Conservation (phyloP, 2,797 vertebrate species). For the Lepilemur ruficaudatus region DNA sequence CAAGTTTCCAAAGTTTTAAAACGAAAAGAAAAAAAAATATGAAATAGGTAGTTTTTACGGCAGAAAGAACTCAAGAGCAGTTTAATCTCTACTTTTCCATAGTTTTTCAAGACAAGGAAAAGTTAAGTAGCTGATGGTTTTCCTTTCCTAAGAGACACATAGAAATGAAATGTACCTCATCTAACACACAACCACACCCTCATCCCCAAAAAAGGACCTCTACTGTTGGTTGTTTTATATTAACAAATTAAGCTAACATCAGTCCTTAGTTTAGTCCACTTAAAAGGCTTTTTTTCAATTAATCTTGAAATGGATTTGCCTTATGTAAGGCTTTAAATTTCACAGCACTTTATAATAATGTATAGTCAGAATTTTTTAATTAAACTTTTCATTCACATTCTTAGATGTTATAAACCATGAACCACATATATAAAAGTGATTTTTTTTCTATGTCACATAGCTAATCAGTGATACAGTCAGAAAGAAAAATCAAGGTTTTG, state of each 20-base stretch:
- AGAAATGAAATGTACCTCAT: background rate
- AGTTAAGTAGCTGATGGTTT: conserved; percentile 26
- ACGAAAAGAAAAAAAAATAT: conserved; percentile 28
- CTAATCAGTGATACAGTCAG: conserved; percentile 1
- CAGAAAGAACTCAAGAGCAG: conserved; percentile 61
- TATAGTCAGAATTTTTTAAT: conserved; percentile 43
- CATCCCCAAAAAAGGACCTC: background rate
- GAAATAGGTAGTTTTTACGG: background rate
- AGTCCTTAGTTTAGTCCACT: conserved; percentile 4
- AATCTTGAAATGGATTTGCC: conserved; percentile 55
- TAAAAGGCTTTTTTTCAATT: conserved; percentile 17
- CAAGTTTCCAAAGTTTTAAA: conserved; percentile 48
- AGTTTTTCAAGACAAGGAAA: conserved; percentile 49
- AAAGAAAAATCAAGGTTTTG: conserved; percentile 47
- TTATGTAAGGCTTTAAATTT: conserved; percentile 50
- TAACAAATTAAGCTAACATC: conserved; percentile 13
- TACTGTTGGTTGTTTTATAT: background rate
- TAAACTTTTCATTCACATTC: conserved; percentile 40
- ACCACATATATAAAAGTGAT: background rate
- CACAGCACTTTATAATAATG: conserved; percentile 19
- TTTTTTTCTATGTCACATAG: background rate
- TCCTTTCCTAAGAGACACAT: conserved; percentile 17
- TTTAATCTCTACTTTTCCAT: conserved; percentile 26
- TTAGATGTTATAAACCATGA: conserved; percentile 24
- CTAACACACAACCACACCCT: background rate